phyloP scores from a whole-genome alignment of 2,113 vertebrate genomes.

The Crotalus viridis region DNA sequence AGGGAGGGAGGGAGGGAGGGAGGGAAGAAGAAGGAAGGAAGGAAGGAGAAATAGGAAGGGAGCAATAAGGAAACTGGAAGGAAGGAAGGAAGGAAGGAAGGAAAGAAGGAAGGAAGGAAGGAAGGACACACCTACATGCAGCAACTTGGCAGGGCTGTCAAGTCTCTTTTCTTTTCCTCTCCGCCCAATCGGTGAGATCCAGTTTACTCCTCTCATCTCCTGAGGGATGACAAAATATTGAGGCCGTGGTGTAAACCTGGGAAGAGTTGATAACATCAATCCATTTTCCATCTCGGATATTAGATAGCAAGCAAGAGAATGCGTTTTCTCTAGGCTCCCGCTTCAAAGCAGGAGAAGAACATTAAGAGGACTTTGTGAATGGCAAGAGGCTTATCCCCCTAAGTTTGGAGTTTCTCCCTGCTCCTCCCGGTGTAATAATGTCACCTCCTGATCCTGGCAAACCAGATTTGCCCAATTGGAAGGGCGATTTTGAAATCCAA shows the following conservation, averaged over 20 bases:
- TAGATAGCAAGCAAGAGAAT: conserved; percentile 8
- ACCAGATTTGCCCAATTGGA: conserved; percentile 62
- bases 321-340: not conserved
- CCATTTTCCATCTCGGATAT: conserved; percentile 23
- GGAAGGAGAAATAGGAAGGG: too few species aligned
- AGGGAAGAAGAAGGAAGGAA: too few species aligned
- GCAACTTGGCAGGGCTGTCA: not conserved
- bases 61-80: not conserved
- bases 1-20: too few species aligned
- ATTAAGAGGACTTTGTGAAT: conserved; percentile 63
- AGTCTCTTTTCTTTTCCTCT: too few species aligned
- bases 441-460: conserved; percentile 57
- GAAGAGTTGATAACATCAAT: conserved; percentile 2
- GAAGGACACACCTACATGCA: not conserved
- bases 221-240: not conserved
- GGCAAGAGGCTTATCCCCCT: conserved; percentile 70
- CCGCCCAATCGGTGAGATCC: not conserved
- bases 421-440: conserved; percentile 59
- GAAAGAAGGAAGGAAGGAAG: too few species aligned
- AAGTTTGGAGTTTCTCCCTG: conserved; percentile 68
- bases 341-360: conserved; percentile 50
- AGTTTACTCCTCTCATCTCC: not conserved
- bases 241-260: conserved; percentile 19
- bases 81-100: not conserved
- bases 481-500: conserved; percentile 2